Percentiles rank a stretch among this genome's conserved stretches.
Conservation (phyloP, 2,797 vertebrate genomes). For the Dendrocincla fuliginosa region DNA sequence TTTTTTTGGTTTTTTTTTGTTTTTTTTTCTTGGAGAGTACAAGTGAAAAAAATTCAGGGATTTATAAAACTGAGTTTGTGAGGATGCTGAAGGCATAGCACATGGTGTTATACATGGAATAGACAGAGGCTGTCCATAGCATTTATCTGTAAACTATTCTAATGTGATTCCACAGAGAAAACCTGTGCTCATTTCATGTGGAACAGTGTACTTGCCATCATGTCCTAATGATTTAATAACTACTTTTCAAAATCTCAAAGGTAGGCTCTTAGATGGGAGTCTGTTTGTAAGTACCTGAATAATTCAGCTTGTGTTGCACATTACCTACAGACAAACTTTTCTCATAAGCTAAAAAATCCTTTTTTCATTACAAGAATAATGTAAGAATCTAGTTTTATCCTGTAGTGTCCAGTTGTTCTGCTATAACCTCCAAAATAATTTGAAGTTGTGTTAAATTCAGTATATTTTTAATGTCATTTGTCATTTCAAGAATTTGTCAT, state of each 20-base stretch:
- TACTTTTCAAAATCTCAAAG: background rate
- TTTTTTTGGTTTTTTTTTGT: too few relatives aligned
- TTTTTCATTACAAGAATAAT: background rate
- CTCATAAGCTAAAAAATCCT: background rate
- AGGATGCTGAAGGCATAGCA: background rate
- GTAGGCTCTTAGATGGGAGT: background rate
- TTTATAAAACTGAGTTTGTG: background rate
- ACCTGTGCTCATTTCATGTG: background rate
- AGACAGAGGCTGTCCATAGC: background rate
- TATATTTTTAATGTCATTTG: constrained; percentile 17
- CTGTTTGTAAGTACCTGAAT: background rate
- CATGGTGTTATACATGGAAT: background rate
- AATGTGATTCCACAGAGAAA: background rate
- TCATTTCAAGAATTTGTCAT: constrained; percentile 26
- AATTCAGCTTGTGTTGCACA: background rate
- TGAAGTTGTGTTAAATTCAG: background rate
- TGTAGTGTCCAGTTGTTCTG: background rate
- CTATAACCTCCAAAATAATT: background rate
- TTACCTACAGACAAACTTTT: background rate
- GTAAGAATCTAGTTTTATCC: background rate
- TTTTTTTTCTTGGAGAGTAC: background rate
- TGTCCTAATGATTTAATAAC: constrained; percentile 36
- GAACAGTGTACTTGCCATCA: background rate
- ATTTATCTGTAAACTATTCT: constrained; percentile 4
- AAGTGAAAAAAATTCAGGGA: background rate